Evolutionary conservation across 2,797 vertebrate species (phyloP).

Genomic region (Schizopygopsis malacanthus): DNA sequence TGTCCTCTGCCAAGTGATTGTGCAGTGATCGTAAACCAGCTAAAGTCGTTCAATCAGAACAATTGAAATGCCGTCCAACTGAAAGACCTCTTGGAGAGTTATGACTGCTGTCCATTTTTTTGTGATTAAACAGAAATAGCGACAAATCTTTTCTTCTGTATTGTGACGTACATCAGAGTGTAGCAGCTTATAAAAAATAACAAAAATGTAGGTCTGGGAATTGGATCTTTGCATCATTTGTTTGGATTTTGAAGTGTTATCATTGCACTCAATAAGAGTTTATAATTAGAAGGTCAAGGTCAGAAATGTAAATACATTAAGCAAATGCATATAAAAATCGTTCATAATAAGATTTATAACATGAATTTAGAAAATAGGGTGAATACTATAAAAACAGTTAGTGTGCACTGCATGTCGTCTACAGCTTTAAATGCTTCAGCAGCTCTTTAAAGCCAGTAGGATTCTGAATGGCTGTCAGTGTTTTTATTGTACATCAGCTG

Average conservation of each 20-base stretch:
- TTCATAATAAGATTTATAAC: background rate
- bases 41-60: conserved; percentile 9
- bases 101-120: conserved; percentile 5
- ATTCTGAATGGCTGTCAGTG: background rate
- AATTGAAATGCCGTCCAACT: background rate
- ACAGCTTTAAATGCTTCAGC: background rate
- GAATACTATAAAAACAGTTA: background rate
- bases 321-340: no score
- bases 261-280: background rate
- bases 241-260: background rate
- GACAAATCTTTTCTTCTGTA: background rate
- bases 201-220: background rate
- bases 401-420: background rate
- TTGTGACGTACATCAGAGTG: background rate
- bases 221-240: background rate
- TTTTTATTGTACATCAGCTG: background rate
- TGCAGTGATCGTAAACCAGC: conserved; percentile 2
- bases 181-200: background rate
- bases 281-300: background rate
- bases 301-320: background rate
- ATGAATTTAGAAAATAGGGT: background rate
- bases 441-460: background rate
- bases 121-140: background rate
- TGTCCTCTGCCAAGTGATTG: conserved; percentile 16
- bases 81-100: background rate